Conservation (phyloP, 37 sponge, comb jelly and placozoan genomes). For the Lycopodina hypogea region DNA sequence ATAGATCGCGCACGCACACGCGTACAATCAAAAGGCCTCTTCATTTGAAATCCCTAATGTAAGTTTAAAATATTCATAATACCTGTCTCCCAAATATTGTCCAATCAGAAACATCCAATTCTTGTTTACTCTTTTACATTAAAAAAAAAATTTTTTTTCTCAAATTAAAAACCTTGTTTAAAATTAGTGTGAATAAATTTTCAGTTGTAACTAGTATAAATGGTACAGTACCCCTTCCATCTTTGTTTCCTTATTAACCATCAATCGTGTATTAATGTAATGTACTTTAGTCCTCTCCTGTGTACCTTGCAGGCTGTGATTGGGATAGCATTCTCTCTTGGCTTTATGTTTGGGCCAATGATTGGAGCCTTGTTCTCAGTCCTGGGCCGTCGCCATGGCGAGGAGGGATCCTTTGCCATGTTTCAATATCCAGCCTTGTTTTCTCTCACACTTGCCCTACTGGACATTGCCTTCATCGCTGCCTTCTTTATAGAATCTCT, state of each 20-base stretch:
- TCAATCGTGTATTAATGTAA: no score
- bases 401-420: constrained; percentile 19
- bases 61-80: not conserved
- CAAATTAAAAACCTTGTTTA: no score
- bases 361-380: constrained; percentile 88
- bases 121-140: no score
- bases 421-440: constrained; percentile 88
- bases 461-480: constrained; percentile 53
- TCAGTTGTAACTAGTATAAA: no score
- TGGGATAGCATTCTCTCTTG: constrained; percentile 85
- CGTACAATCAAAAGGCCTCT: not conserved
- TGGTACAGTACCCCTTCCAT: no score
- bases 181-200: no score
- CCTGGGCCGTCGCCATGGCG: constrained; percentile 9
- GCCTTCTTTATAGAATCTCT: constrained; percentile 67
- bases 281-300: no score
- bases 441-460: constrained; percentile 48
- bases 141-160: no score
- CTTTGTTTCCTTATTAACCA: no score
- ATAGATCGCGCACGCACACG: not conserved
- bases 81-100: no score
- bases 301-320: constrained; percentile 54
- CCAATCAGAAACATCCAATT: no score
- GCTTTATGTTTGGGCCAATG: constrained; percentile 84
- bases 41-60: not conserved